Evolutionary conservation across 2,888 invertebrate genomes (phyloP).

Genomic region (Protodeltote pygarga): DNA sequence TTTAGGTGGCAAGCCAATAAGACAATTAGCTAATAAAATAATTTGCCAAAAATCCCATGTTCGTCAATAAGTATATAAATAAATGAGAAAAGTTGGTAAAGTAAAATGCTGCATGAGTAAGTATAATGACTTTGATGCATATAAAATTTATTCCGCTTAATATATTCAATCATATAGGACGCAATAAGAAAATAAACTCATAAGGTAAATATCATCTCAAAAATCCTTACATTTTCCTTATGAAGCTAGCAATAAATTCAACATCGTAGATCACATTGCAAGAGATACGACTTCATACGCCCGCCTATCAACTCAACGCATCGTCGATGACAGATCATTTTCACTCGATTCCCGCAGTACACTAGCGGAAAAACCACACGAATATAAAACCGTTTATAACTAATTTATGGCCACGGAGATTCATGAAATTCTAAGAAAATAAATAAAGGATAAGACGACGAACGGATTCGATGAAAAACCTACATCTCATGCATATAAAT

Average conservation of each 20-base stretch:
- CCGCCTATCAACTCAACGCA: constrained; percentile 17
- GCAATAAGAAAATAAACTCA: not conserved
- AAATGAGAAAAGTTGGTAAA: too few relatives aligned
- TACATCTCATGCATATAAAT: constrained; percentile 71
- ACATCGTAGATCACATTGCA: not conserved
- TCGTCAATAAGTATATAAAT: too few relatives aligned
- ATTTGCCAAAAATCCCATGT: too few relatives aligned
- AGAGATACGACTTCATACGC: constrained; percentile 10
- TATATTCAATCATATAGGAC: not conserved
- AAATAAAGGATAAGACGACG: constrained; percentile 61
- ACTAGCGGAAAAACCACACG: constrained; percentile 23
- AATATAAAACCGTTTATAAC: constrained; percentile 61
- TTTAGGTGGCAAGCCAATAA: too few relatives aligned
- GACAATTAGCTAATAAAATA: too few relatives aligned
- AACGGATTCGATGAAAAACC: constrained; percentile 61
- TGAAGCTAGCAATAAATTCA: constrained; percentile 1
- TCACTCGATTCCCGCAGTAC: constrained; percentile 13
- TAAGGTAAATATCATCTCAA: not conserved
- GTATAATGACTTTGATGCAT: too few relatives aligned
- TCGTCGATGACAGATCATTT: constrained; percentile 17
- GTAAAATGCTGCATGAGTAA: too few relatives aligned
- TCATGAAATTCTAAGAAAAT: constrained; percentile 65
- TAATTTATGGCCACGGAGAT: constrained; percentile 59
- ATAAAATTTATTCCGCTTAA: too few relatives aligned
- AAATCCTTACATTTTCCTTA: constrained; percentile 1